A percentile compares a stretch with the other conserved stretches of the same genome.
These are phyloP conservation scores for Forbesichthys papilliferus DNA, from an alignment of 2,113 vertebrate genomes.

Conservation along the genomic window DNA sequence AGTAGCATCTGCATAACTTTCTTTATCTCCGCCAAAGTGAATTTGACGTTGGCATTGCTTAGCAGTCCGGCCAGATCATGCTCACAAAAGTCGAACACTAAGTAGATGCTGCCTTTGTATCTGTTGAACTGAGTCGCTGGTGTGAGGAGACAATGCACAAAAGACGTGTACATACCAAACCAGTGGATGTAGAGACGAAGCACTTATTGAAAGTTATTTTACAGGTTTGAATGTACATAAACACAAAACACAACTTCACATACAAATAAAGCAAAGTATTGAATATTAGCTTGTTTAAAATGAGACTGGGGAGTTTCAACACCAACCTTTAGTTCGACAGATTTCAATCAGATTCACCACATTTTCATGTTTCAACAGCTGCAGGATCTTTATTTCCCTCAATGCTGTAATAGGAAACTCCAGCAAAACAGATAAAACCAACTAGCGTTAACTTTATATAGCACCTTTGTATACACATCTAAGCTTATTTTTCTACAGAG, in stretches of 20 bases:
- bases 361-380: slow-evolving; percentile 96
- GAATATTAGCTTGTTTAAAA: no score
- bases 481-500: neutral
- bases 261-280: neutral
- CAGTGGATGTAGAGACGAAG: no score
- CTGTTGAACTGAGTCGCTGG: slow-evolving; percentile 94
- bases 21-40: slow-evolving; percentile 96
- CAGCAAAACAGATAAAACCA: slow-evolving; percentile 2
- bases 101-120: slow-evolving; percentile 98
- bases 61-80: slow-evolving; percentile 95
- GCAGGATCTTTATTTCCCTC: slow-evolving; percentile 96
- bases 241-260: neutral
- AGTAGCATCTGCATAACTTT: slow-evolving; percentile 99
- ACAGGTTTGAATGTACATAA: neutral
- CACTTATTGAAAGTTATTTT: no score
- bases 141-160: neutral
- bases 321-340: slow-evolving; percentile 95
- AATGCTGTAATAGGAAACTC: slow-evolving; percentile 98
- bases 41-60: slow-evolving; percentile 95
- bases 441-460: neutral
- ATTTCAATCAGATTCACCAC: slow-evolving; percentile 99
- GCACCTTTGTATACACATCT: neutral
- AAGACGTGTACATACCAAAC: neutral
- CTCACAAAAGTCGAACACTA: slow-evolving; percentile 99
- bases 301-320: slow-evolving; percentile 17